A percentile compares a stretch with the other conserved stretches of the same genome.
These are phyloP conservation scores for Strongylocentrotus purpuratus DNA, from an alignment of 35 echinoderm and acorn worm genomes.

Conservation along the genomic window DNA sequence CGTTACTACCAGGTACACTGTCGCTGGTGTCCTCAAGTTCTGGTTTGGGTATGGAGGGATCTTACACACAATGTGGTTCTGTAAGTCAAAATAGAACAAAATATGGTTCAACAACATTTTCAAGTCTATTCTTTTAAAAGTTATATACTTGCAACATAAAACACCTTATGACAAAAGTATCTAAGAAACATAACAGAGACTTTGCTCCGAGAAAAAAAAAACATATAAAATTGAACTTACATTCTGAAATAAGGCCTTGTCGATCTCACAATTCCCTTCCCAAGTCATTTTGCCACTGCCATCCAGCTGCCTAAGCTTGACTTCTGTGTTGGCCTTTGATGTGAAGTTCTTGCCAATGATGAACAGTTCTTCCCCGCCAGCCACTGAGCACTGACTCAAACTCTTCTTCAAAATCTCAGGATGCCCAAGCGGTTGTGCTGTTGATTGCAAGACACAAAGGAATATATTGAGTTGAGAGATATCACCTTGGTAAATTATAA, in stretches of 20 bases:
- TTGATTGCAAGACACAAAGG: background rate
- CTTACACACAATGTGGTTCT: conserved; percentile 96
- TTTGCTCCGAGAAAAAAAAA: too few relatives aligned
- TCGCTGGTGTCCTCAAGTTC: conserved; percentile 62
- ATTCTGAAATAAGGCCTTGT: conserved; percentile 91
- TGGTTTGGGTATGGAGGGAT: conserved; percentile 75
- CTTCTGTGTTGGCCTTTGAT: conserved; percentile 74
- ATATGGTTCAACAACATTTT: background rate
- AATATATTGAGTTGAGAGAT: background rate
- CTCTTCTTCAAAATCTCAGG: conserved; percentile 98
- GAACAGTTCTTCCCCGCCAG: conserved; percentile 91
- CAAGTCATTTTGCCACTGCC: conserved; percentile 66
- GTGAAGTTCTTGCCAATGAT: conserved; percentile 99
- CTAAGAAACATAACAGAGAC: too few relatives aligned
- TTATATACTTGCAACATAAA: too few relatives aligned
- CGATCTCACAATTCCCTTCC: conserved; percentile 88
- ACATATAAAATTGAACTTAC: conserved; percentile 57
- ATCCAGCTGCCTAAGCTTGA: conserved; percentile 79
- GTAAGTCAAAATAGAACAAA: conserved; percentile 23
- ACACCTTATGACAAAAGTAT: too few relatives aligned
- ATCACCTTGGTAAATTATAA: too few relatives aligned
- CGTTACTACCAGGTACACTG: conserved; percentile 78
- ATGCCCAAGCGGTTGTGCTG: conserved; percentile 96
- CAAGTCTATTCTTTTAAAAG: too few relatives aligned
- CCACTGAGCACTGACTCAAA: conserved; percentile 71